A percentile compares a stretch with the other conserved stretches of the same genome.
These are phyloP conservation scores for Ips typographus DNA, from an alignment of 1,140 invertebrate genomes.

Conservation along the genomic window DNA sequence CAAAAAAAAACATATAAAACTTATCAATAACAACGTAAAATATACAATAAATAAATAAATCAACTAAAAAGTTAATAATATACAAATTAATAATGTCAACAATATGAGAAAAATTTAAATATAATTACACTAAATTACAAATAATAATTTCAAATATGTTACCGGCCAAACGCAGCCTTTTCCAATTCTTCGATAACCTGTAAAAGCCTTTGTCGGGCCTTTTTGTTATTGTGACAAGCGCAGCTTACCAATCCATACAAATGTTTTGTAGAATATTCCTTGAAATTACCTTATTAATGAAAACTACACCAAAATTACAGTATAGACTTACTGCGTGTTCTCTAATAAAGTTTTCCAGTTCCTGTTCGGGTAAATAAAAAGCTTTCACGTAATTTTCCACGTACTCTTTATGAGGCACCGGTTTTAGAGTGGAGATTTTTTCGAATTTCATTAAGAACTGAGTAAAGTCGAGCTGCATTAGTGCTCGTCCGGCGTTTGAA, in stretches of 20 bases:
- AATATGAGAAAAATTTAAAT: too few relatives aligned
- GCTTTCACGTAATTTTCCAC: conserved; percentile 96
- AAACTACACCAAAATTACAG: neutral
- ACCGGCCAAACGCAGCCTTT: conserved; percentile 39
- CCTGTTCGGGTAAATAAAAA: conserved; percentile 87
- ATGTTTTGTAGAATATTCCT: conserved; percentile 90
- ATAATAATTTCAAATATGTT: conserved; percentile 14
- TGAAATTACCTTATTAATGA: conserved; percentile 37
- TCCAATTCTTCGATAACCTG: conserved; percentile 69
- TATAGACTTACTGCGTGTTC: conserved; percentile 68
- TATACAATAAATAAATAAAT: too few relatives aligned
- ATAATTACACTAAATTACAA: neutral
- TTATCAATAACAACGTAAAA: too few relatives aligned
- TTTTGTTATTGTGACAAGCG: conserved; percentile 86
- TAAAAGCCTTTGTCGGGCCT: conserved; percentile 74
- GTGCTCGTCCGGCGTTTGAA: conserved; percentile 89
- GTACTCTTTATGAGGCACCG: conserved; percentile 85
- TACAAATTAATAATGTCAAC: too few relatives aligned
- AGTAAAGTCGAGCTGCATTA: conserved; percentile 98
- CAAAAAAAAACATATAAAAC: too few relatives aligned
- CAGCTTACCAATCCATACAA: conserved; percentile 80
- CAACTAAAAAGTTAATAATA: too few relatives aligned
- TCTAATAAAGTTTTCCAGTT: conserved; percentile 86
- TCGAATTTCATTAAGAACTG: conserved; percentile 92
- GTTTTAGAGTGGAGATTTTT: conserved; percentile 76